Evolutionary conservation across 2,888 invertebrate species (phyloP).

Genomic region (Leptinotarsa rubiginosa): DNA sequence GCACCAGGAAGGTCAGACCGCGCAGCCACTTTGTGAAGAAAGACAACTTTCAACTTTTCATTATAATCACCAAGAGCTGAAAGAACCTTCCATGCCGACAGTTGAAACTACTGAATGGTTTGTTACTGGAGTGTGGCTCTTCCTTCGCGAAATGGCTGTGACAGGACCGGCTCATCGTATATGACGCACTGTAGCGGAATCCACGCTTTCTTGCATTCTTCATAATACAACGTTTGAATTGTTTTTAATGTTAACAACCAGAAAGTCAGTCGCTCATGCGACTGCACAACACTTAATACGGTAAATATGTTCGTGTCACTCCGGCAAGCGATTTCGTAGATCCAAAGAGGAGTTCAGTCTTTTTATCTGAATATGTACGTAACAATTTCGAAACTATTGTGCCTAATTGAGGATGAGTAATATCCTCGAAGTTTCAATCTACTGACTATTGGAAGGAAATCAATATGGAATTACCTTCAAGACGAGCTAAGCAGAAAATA

Average conservation of each 20-base stretch:
- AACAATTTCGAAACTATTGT: constrained; percentile 39
- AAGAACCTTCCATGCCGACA: neutral
- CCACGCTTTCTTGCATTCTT: neutral
- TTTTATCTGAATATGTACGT: constrained; percentile 38
- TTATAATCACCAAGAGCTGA: neutral
- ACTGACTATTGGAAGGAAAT: neutral
- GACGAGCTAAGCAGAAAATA: neutral
- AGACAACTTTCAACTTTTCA: constrained; percentile 10
- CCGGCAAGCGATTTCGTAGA: constrained; percentile 46
- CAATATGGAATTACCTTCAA: neutral
- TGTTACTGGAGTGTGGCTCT: constrained; percentile 1
- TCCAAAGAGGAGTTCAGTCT: constrained; percentile 49
- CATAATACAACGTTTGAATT: constrained; percentile 7
- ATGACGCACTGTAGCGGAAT: constrained; percentile 48
- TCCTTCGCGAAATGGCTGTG: constrained; percentile 34
- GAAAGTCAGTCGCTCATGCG: constrained; percentile 55
- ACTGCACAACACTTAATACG: constrained; percentile 62
- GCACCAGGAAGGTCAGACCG: constrained; percentile 48
- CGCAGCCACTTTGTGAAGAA: constrained; percentile 32
- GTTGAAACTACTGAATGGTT: neutral
- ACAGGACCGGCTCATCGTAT: constrained; percentile 29
- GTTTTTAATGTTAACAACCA: constrained; percentile 58
- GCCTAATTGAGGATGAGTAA: constrained; percentile 28
- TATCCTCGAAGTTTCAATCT: neutral
- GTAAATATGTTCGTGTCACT: constrained; percentile 43